Base-by-base conservation (phyloP, 1,140 invertebrate species). In the Temnothorax curvispinosus region DNA sequence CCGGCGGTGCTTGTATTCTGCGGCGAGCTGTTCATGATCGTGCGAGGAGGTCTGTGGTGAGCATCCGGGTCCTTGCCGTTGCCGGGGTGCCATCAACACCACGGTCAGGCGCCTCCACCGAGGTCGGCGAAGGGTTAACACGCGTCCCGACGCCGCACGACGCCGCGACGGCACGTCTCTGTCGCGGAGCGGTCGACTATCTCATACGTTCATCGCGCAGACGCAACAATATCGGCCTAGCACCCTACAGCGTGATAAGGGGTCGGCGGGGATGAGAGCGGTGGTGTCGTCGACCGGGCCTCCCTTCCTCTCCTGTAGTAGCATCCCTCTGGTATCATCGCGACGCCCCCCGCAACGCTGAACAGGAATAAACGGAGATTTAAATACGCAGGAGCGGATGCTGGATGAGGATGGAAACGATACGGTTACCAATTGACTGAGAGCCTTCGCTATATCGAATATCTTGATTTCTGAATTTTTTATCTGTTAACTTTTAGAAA, bases 1-100 rank as follows among this genome's bases (percentile, higher is more conserved):
- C 89, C 89, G 75, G 89, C 80, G 65, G 71, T 85, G 72, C 94
- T 94, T 0, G 93, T 92, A 81, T 90, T 94, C 85, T 94, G 90
- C 56, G 94, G 91, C 52, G 93, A 94, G 85, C 72, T 93, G 91
- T 94, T 95, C 94, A 95, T 94, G 27, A 60, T 74, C 62, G 85
- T 11, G 27, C 38, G 15, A 52, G 44, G 72, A 74, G 2, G 74
- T 74, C 6, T 9, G 52, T 72, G 58, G 11, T 52, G 41, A 64
- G 15, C 41, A 35, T 9, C 38, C 47, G n/a, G 13, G 11, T 86
- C 62, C 67, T 35, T 47, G 58, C 44, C 21, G 64, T 56, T 44
- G 60, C 58, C 35, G 32, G 41, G 50, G 3, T 88, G 78, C 64
- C 32, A 60, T 75, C 60, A 75, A 69, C 77, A 65, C 75, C 58